A percentile compares a stretch with the other conserved stretches of the same genome.
phyloP scores from a whole-genome alignment of 1,140 invertebrate species.

The Lordiphosa stackelbergi region DNA sequence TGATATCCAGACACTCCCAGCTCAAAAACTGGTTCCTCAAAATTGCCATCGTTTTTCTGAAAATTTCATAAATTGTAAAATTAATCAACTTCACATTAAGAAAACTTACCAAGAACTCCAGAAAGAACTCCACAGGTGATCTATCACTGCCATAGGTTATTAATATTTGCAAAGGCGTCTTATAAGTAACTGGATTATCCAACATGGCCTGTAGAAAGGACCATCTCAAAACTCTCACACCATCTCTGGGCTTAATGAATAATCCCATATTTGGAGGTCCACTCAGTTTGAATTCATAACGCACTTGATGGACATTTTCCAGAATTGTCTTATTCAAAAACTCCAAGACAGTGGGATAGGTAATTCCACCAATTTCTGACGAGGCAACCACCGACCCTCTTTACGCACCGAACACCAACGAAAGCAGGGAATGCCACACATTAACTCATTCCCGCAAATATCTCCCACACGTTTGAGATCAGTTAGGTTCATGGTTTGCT shows the following conservation, averaged over 20 bases:
- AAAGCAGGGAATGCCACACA: slow-evolving; percentile 86
- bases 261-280: slow-evolving; percentile 86
- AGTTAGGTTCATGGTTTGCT: slow-evolving; percentile 70
- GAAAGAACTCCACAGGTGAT: slow-evolving; percentile 23
- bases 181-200: slow-evolving; percentile 26
- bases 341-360: slow-evolving; percentile 27
- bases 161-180: slow-evolving; percentile 28
- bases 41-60: slow-evolving; percentile 76
- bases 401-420: slow-evolving; percentile 25
- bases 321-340: slow-evolving; percentile 42
- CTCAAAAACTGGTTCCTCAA: slow-evolving; percentile 46
- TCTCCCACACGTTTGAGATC: slow-evolving; percentile 80
- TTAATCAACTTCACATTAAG: neutral
- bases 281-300: slow-evolving; percentile 67
- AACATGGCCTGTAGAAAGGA: slow-evolving; percentile 79
- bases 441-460: slow-evolving; percentile 80
- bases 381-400: slow-evolving; percentile 39
- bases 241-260: slow-evolving; percentile 81
- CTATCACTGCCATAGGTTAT: slow-evolving; percentile 78
- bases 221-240: slow-evolving; percentile 79
- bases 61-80: slow-evolving; percentile 38
- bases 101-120: slow-evolving; percentile 76
- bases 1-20: slow-evolving; percentile 38
- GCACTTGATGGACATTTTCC: slow-evolving; percentile 22
- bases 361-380: slow-evolving; percentile 28